Base-by-base conservation (phyloP, 2,888 invertebrate genomes). In the Drosophila paramelanica region DNA sequence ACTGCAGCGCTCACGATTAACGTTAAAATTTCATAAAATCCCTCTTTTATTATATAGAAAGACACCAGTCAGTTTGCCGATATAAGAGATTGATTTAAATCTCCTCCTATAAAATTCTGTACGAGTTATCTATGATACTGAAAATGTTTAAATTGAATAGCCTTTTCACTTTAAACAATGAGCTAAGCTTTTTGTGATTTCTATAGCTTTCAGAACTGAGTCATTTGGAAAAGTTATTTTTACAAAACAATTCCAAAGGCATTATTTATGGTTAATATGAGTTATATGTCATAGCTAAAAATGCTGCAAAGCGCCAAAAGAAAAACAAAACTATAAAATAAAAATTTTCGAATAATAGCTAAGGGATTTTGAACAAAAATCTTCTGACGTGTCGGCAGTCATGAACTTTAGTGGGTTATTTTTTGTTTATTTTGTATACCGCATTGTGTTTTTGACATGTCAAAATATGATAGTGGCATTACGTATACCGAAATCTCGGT, bases 381-480 rank as follows among this genome's bases (percentile, higher is more conserved):
- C 47, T 13, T 5, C 36, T 23, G 45, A 23, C 17, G 31, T 17
- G 33, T 13, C n/a, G 17, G 36, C 2, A 45, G 50, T n/a, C 6
- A 47, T 47, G 17, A 56, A 47, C 13, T 56, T 56, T 49, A 66
- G 33, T 46, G 38, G 27, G 27, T 33, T 38, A 0, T 4, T 14
- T 17, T 6, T 42, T 13, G 20, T 11, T 5, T 42, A 6, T 8
- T 31, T 31, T 31, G 8, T 8, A 31, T 31, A 31, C 31, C 3
- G 10, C 10, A 10, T 10, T 10, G 5, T 39, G 8, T 17, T 39
- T 27, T 42, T 51, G 60, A 27, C 42, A 33, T 52, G 45, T 53
- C 25, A 51, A 41, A 39, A 36, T 10, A 11, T 56, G 49, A 51
- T 42, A 60, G 46, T 31, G 52, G 5, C 33, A 73, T 73, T 73